phyloP scores from a whole-genome alignment of 2,888 invertebrate genomes.

The Leptogaster cylindrica region DNA sequence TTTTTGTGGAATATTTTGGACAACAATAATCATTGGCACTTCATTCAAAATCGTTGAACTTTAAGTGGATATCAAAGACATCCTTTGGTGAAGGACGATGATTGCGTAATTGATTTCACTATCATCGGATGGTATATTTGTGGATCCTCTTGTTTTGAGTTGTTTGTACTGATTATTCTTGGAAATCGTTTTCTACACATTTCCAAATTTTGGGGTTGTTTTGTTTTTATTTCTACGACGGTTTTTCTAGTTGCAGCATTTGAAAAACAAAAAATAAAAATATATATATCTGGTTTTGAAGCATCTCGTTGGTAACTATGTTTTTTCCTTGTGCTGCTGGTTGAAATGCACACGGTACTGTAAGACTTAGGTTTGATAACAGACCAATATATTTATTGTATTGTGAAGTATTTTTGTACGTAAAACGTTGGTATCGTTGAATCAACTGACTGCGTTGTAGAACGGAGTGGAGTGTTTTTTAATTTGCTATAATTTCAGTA shows the following conservation, averaged over 20 bases:
- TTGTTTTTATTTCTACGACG: too few species aligned
- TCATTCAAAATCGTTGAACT: conserved; percentile 17
- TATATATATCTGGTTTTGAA: too few species aligned
- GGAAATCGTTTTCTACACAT: conserved; percentile 13
- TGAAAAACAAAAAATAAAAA: too few species aligned
- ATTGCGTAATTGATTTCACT: too few species aligned
- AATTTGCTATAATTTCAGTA: conserved; percentile 42
- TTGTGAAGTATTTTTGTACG: neutral
- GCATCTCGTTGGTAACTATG: too few species aligned
- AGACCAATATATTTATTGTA: neutral
- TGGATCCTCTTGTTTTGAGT: too few species aligned
- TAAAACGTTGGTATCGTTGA: conserved; percentile 4
- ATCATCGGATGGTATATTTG: too few species aligned
- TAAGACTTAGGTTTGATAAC: neutral
- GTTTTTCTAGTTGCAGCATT: too few species aligned
- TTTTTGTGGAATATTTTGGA: conserved; percentile 5
- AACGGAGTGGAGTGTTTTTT: conserved; percentile 40
- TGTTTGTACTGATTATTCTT: too few species aligned
- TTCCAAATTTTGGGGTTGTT: too few species aligned
- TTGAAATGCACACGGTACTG: too few species aligned
- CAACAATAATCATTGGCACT: conserved; percentile 47
- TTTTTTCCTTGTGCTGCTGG: too few species aligned
- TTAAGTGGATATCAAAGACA: conserved; percentile 3
- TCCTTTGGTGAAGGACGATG: neutral
- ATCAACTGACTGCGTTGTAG: conserved; percentile 23